These are phyloP conservation scores for Carassius carassius DNA, from an alignment of 2,113 vertebrate species.

Conservation along the genomic window DNA sequence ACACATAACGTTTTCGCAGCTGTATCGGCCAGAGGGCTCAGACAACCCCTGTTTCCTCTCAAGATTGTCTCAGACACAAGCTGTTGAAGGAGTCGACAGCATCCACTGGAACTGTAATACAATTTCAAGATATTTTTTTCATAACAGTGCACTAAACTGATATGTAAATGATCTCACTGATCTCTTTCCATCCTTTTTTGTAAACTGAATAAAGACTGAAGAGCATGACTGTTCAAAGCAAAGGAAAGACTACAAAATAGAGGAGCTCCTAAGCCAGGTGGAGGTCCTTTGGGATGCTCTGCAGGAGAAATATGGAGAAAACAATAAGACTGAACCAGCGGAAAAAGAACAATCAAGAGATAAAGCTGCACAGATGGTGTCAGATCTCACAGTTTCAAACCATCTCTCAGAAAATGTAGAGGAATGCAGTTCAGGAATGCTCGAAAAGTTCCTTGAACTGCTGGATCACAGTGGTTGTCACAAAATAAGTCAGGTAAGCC, in stretches of 20 bases:
- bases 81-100: conserved; percentile 38
- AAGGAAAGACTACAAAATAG: conserved; percentile 33
- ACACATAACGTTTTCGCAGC: conserved; percentile 27
- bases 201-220: not conserved
- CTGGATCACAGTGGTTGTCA: conserved; percentile 66
- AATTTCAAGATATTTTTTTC: not conserved
- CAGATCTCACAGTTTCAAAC: conserved; percentile 45
- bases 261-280: conserved; percentile 69
- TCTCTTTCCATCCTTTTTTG: not conserved
- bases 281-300: conserved; percentile 72
- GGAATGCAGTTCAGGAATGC: conserved; percentile 69
- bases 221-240: not conserved
- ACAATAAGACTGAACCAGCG: conserved; percentile 44
- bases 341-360: conserved; percentile 36
- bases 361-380: conserved; percentile 50
- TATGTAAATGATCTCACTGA: not conserved
- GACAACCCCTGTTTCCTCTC: not conserved
- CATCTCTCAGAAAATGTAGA: conserved; percentile 53
- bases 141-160: not conserved
- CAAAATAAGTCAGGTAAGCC: conserved; percentile 36
- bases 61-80: not conserved
- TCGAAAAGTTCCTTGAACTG: conserved; percentile 74
- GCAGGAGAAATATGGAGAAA: conserved; percentile 69
- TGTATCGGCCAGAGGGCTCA: conserved; percentile 40
- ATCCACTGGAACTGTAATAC: conserved; percentile 49